Evolutionary conservation across 1,140 invertebrate genomes (phyloP), one percentile per base, ranked within the genome.

Genomic region (Aphelinus certus): DNA sequence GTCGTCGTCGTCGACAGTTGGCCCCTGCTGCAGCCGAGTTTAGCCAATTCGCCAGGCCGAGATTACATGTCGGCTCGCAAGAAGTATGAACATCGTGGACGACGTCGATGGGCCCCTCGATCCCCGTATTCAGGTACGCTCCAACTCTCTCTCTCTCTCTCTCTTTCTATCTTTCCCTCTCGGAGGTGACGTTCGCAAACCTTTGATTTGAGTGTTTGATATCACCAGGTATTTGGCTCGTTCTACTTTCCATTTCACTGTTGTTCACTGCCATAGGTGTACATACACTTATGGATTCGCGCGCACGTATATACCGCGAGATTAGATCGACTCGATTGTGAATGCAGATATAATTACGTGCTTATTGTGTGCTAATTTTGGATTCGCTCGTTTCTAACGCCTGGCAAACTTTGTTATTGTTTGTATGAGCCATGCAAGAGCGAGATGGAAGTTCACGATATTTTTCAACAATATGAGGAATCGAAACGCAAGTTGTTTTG

Each of bases 31-130:
- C 1, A 56, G 1, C 62, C 47, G 47, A 60, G 43, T 10, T 48
- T 10, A 73, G 67, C 71, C 71, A 70, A 77, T 68, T 72, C 61
- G 61, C 49, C 45, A 56, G 26, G 64, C 45, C 67, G 72, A 61
- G 72, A 48, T 78, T 82, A 78, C 78, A 69, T 53, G 4, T 53
- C 51, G 51, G 9, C 4, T 9, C 4, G 9, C 4, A 53, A 53
- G 51, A 82, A 85, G 79, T 73, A 88, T 88, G 87, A 86, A 86
- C 82, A 83, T 84, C 81, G 78, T 83, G 79, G 85, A 87, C 80
- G 85, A 85, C 78, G 80, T 77, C 78, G 84, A 87, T 75, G 86
- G 80, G 70, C 81, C 83, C 62, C 77, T 88, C 78, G 87, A 88
- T 78, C 87, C 87, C 75, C 82, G 87, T 5, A 87, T 88, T 78